phyloP scores from a whole-genome alignment of 2,113 vertebrate species.

The Chloropsis hardwickii region DNA sequence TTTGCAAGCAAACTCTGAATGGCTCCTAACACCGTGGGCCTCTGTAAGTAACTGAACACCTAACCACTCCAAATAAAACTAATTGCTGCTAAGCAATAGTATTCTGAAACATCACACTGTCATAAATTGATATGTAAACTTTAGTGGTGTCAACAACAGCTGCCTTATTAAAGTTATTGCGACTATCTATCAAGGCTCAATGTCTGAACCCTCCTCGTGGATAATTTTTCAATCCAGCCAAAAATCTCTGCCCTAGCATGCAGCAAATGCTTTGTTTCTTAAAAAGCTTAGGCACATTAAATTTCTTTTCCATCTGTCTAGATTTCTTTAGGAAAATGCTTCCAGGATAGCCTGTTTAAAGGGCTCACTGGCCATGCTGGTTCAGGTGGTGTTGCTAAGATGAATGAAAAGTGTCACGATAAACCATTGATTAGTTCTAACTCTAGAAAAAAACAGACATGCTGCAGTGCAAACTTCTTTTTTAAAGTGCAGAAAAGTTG shows the following conservation, averaged over 20 bases:
- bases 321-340: not conserved
- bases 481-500: not conserved
- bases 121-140: slow-evolving; percentile 54
- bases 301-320: not conserved
- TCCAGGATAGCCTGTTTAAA: not conserved
- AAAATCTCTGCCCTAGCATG: not conserved
- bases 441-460: not conserved
- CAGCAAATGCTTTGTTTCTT: not conserved
- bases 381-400: not conserved
- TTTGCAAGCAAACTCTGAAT: not conserved
- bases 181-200: not conserved
- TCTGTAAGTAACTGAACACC: not conserved
- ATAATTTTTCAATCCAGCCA: slow-evolving; percentile 15
- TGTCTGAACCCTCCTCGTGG: not conserved
- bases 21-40: not conserved
- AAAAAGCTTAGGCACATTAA: not conserved
- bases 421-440: not conserved
- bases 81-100: slow-evolving; percentile 33
- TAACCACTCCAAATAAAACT: not conserved
- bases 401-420: not conserved
- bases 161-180: slow-evolving; percentile 41
- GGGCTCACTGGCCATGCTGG: not conserved
- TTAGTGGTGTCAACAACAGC: slow-evolving; percentile 46
- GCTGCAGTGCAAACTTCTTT: not conserved
- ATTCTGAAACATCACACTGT: not conserved